Evolutionary conservation across 2,113 vertebrate genomes (phyloP).

Genomic region (Ploceus nigricollis): DNA sequence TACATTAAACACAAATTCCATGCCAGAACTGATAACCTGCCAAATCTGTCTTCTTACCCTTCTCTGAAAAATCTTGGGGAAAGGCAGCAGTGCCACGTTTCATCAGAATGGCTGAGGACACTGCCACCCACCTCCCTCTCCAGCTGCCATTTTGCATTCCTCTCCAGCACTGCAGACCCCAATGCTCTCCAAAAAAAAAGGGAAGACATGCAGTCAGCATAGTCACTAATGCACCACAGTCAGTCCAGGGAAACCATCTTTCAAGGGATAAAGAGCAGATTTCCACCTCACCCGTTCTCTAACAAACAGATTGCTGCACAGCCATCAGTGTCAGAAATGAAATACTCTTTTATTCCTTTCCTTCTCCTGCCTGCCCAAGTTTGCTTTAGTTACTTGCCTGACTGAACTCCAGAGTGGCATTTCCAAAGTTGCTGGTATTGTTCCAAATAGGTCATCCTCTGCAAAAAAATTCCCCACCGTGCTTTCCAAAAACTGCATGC

Average conservation of each 20-base stretch:
- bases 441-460: slow-evolving; percentile 80
- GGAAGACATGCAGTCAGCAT: not conserved
- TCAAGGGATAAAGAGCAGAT: not conserved
- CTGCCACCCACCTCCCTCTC: not conserved
- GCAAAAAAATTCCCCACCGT: slow-evolving; percentile 72
- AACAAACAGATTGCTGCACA: not conserved
- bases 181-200: not conserved
- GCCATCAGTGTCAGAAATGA: slow-evolving; percentile 40
- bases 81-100: not conserved
- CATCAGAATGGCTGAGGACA: not conserved
- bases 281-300: not conserved
- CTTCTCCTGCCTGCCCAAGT: slow-evolving; percentile 33
- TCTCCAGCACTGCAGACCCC: not conserved
- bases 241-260: not conserved
- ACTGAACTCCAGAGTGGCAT: slow-evolving; percentile 70
- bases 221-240: not conserved
- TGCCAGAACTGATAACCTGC: not conserved
- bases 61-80: not conserved
- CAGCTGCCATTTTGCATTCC: slow-evolving; percentile 5
- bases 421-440: slow-evolving; percentile 72
- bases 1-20: not conserved
- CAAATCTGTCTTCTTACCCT: not conserved
- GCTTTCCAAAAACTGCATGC: slow-evolving; percentile 70
- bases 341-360: slow-evolving; percentile 33
- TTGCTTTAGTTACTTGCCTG: slow-evolving; percentile 60